phyloP scores from a whole-genome alignment of 2,797 vertebrate genomes.

The Myotis myotis region DNA sequence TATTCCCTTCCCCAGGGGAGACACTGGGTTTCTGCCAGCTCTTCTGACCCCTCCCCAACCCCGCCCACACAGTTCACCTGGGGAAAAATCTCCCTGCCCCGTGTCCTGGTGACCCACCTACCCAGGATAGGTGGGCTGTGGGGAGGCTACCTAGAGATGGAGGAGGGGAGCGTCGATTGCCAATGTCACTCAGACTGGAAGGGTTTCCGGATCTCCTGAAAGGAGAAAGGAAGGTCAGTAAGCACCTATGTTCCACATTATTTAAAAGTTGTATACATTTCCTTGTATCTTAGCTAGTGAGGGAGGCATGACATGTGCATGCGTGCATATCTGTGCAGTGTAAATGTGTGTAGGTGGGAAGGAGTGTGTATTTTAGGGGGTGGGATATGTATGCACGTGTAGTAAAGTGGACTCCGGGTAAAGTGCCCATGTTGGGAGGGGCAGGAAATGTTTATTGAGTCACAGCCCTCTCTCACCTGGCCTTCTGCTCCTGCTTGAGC shows the following conservation, averaged over 20 bases:
- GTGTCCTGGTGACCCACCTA: conserved; percentile 47
- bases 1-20: conserved; percentile 34
- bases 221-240: conserved; percentile 56
- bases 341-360: background rate
- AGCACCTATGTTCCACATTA: background rate
- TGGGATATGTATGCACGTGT: too few species aligned
- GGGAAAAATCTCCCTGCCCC: background rate
- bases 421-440: background rate
- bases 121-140: conserved; percentile 6
- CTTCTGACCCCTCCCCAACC: background rate
- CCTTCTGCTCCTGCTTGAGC: conserved; percentile 96
- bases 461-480: conserved; percentile 85
- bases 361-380: background rate
- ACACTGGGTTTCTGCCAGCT: background rate
- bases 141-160: conserved; percentile 92
- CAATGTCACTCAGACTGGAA: conserved; percentile 93
- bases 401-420: background rate
- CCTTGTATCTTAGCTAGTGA: background rate
- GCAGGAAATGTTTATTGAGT: background rate
- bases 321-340: background rate
- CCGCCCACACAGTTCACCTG: background rate
- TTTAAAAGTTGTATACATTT: background rate
- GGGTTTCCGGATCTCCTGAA: conserved; percentile 93
- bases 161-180: conserved; percentile 94
- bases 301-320: background rate